Evolutionary conservation across 2,888 invertebrate genomes (phyloP).

Genomic region (Cremastobaeus sp.): DNA sequence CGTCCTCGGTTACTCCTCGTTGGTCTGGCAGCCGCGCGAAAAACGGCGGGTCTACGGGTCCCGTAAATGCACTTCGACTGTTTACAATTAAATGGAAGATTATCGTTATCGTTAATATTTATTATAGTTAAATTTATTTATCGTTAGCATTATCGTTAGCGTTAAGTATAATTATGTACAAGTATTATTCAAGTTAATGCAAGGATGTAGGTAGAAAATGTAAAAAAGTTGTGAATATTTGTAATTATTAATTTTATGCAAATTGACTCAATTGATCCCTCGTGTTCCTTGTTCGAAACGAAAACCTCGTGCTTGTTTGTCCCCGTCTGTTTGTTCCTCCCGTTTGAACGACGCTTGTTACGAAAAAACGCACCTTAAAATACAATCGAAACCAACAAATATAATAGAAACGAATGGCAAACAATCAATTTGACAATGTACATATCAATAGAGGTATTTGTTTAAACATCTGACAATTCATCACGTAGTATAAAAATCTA

Average conservation of each 20-base stretch:
- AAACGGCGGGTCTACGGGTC: slow-evolving; percentile 5
- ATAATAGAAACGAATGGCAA: slow-evolving; percentile 48
- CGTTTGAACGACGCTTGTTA: slow-evolving; percentile 17
- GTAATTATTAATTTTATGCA: slow-evolving; percentile 51
- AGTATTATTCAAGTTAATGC: slow-evolving; percentile 53
- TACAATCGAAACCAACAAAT: slow-evolving; percentile 49
- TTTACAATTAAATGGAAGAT: slow-evolving; percentile 54
- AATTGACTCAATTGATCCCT: slow-evolving; percentile 61
- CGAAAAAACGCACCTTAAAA: slow-evolving; percentile 44
- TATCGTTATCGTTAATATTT: slow-evolving; percentile 48
- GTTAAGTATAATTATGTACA: slow-evolving; percentile 59
- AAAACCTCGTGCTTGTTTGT: slow-evolving; percentile 44
- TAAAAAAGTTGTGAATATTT: slow-evolving; percentile 59
- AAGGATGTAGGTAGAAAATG: slow-evolving; percentile 61
- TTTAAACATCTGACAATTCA: slow-evolving; percentile 55
- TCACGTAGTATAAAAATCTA: slow-evolving; percentile 58
- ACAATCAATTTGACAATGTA: slow-evolving; percentile 51
- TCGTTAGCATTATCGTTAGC: slow-evolving; percentile 41
- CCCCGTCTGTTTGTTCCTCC: background rate
- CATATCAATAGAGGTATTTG: slow-evolving; percentile 47
- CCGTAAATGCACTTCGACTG: slow-evolving; percentile 38
- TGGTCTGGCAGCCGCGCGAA: slow-evolving; percentile 26
- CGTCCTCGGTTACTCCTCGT: no score
- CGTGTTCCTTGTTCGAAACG: slow-evolving; percentile 47
- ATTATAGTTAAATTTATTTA: slow-evolving; percentile 49